Evolutionary conservation across 1,140 invertebrate species (phyloP), one percentile per base, ranked within the genome.

Genomic region (Camponotus floridanus): DNA sequence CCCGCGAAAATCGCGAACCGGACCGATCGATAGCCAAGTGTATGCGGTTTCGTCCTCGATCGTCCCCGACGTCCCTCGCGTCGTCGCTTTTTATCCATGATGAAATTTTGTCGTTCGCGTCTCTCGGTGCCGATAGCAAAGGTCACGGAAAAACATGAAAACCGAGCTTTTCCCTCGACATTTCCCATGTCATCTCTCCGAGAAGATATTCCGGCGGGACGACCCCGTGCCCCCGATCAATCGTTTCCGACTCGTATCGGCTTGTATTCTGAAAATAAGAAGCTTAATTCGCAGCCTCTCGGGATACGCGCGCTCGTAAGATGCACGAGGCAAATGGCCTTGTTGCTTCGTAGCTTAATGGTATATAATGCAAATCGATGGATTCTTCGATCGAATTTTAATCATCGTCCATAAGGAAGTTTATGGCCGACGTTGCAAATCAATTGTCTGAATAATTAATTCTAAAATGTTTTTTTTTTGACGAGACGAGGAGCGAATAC

Each of bases 291-390:
- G 57, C 79, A 59, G 7, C 45, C 39, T 88, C 13, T 70, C 71
- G 73, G 59, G 76, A 88, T 88, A 51, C 64, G 13, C 45, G 31
- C 33, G 51, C 13, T n/a, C 57, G 15, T 64, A 55, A 36, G 36
- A 57, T 65, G 33, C 21, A 31, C 39, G 33, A 70, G 11, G 57
- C 83, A 86, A 61, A 51, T 70, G 48, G 80, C 42, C 64, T 78
- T 88, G 80, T 78, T 88, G 67, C 83, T 88, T 88, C 87, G 62
- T 65, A 84, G 87, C 31, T 57, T 61, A 68, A 85, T 76, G 21
- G 55, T 88, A 33, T 71, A 85, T 76, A 70, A 68, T 70, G 39
- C 33, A 76, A 88, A 64, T 80, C 64, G 26, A 80, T 78, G 11
- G 26, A 78, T 80, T 51, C 6, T 2, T 39, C 45, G 21, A 70